Evolutionary conservation across 2,888 invertebrate genomes (phyloP).

Genomic region (Tetranychus truncatus): DNA sequence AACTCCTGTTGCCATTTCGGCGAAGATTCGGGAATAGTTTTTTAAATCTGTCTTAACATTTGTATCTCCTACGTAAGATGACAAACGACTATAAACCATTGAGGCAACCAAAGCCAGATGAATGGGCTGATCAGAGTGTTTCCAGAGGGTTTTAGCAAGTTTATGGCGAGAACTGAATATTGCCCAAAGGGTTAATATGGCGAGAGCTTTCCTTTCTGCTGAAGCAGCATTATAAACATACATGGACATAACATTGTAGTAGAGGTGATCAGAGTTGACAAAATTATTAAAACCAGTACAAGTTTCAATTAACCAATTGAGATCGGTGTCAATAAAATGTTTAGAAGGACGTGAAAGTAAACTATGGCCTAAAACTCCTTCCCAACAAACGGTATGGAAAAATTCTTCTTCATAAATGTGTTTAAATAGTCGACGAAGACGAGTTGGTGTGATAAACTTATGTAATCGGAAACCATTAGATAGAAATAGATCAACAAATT

Average conservation of each 20-base stretch:
- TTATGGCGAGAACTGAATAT: constrained; percentile 27
- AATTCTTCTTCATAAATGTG: constrained; percentile 31
- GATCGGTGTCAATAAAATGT: constrained; percentile 28
- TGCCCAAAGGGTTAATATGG: constrained; percentile 28
- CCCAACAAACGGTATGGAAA: constrained; percentile 31
- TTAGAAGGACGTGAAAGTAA: constrained; percentile 23
- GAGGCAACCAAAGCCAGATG: constrained; percentile 29
- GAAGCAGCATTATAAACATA: constrained; percentile 26
- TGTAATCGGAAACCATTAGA: constrained; percentile 33
- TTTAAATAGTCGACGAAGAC: constrained; percentile 29
- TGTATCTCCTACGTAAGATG: constrained; percentile 26
- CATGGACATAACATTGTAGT: constrained; percentile 30
- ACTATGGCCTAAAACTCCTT: constrained; percentile 30
- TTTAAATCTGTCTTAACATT: constrained; percentile 27
- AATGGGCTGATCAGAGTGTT: constrained; percentile 29
- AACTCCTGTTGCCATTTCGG: constrained; percentile 29
- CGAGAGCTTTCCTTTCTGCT: constrained; percentile 28
- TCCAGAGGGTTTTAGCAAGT: constrained; percentile 28
- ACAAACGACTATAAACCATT: constrained; percentile 26
- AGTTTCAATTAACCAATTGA: constrained; percentile 29
- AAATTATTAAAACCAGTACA: constrained; percentile 31
- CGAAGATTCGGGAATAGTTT: constrained; percentile 27
- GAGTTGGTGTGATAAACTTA: constrained; percentile 30
- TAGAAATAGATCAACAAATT: constrained; percentile 33
- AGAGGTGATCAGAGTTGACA: constrained; percentile 31